Base-by-base conservation (phyloP, 2,888 invertebrate species). In the Thysanoteuthis rhombus region DNA sequence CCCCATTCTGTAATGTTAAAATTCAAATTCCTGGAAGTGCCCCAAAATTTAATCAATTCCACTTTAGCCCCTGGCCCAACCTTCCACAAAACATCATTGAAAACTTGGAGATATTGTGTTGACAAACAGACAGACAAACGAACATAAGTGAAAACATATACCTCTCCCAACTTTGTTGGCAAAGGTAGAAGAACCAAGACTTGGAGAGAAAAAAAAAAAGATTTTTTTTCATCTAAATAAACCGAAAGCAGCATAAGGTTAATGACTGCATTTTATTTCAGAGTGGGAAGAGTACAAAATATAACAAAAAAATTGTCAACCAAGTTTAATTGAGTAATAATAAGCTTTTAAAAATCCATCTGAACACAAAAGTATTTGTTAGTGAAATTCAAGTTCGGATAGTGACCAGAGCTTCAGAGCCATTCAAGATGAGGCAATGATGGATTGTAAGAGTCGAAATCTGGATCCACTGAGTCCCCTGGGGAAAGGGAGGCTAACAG, bases 261-360 rank as follows among this genome's bases (percentile, higher is more conserved):
- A 75, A 75, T 75, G 75, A 75, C 75, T 75, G 75, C 75, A 75
- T 75, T 75, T 75, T 75, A 75, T 75, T 75, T 75, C 75, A n/a
- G 75, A 75, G 75, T 75, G 75, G 52, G 75, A 75, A 75, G 8
- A 36, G 75, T 75, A 75, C 75, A 75, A 75, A 75, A 75, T n/a
- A n/a, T n/a, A 75, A 75, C 75, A 75, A 75, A 75, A 52, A 52
- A 75, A 75, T 16, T n/a, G 75, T 75, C 75, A 75, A 75, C 75
- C 75, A 75, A 75, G n/a, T 75, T 52, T 52, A 52, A 52, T 52
- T 25, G 52, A 75, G 58, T 58, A 58, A 75, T 75, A 75, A 75
- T 75, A 75, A 75, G n/a, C 75, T 75, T 75, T 58, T n/a, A 36
- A 75, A 75, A 75, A n/a, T 75, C n/a, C n/a, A 75, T 75, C 75